phyloP scores from a whole-genome alignment of 2,888 invertebrate genomes.

The Helobdella robusta region DNA sequence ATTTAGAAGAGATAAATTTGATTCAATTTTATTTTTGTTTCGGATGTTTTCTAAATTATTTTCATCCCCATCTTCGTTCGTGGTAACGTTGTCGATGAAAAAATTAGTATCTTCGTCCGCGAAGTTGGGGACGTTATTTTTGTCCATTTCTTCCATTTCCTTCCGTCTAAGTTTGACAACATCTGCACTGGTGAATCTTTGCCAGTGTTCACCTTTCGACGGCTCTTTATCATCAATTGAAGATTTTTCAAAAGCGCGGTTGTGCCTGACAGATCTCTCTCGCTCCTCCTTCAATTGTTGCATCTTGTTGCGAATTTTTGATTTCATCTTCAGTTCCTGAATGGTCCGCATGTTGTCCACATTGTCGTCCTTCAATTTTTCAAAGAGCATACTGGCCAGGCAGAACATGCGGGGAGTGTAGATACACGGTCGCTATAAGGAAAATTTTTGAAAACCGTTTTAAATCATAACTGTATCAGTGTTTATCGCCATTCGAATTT shows the following conservation, averaged over 20 bases:
- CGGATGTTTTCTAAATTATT: background rate
- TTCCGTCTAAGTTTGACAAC: no score
- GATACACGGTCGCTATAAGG: conserved; percentile 13
- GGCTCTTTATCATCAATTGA: no score
- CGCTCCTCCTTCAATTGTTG: background rate
- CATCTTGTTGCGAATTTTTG: conserved; percentile 2
- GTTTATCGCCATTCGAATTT: no score
- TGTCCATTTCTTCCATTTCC: no score
- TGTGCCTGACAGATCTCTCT: no score
- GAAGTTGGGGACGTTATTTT: no score
- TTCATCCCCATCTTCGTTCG: background rate
- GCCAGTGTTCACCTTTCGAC: no score
- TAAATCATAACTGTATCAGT: no score
- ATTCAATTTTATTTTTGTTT: background rate
- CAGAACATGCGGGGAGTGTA: conserved; percentile 8
- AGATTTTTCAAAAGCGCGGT: no score
- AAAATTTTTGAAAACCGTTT: background rate
- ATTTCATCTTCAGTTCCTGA: conserved; percentile 10
- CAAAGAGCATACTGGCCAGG: conserved; percentile 2
- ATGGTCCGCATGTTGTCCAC: background rate
- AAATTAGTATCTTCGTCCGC: no score
- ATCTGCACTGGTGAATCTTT: no score
- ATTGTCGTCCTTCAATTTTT: background rate
- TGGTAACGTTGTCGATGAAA: background rate
- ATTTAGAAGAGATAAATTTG: background rate